These are phyloP conservation scores for Ptycholaimellus sp. DNA, from an alignment of 2,888 invertebrate species.

Conservation along the genomic window DNA sequence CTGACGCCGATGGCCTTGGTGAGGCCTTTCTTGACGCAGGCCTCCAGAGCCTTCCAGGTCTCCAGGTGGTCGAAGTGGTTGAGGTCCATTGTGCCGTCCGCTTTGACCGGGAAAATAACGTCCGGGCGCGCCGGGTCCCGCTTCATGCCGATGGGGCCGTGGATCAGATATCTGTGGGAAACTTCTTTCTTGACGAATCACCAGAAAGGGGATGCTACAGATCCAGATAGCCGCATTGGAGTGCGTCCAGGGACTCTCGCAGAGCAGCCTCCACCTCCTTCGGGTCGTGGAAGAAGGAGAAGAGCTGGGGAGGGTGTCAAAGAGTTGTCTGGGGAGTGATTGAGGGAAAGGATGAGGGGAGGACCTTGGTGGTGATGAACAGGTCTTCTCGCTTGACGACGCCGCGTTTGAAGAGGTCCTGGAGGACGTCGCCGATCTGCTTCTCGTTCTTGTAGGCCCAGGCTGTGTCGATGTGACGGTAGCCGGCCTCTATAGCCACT, in stretches of 20 bases:
- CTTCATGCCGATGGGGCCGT: too few species aligned
- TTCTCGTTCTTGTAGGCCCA: too few species aligned
- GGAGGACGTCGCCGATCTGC: too few species aligned
- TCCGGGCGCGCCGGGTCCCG: constrained; percentile 1
- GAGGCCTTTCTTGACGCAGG: not conserved
- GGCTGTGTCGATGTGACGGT: too few species aligned
- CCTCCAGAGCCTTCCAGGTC: not conserved
- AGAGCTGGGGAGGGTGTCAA: too few species aligned
- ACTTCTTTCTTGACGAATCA: too few species aligned
- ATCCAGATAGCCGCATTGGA: constrained; percentile 14
- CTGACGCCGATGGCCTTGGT: constrained; percentile 15
- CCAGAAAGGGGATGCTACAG: too few species aligned
- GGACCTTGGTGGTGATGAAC: constrained; percentile 17
- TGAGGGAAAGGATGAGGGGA: not conserved
- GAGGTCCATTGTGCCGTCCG: not conserved
- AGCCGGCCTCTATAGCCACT: too few species aligned
- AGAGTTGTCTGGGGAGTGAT: not conserved
- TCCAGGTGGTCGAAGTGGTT: constrained; percentile 9
- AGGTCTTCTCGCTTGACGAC: constrained; percentile 18
- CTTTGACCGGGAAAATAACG: not conserved
- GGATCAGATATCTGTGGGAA: too few species aligned
- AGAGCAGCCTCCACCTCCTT: constrained; percentile 10
- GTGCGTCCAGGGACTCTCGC: constrained; percentile 12
- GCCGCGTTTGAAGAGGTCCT: too few species aligned
- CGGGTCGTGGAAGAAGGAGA: constrained; percentile 12